Evolutionary conservation across 2,888 invertebrate species (phyloP), one percentile per base, ranked within the genome.

Genomic region (Sympetrum striolatum): DNA sequence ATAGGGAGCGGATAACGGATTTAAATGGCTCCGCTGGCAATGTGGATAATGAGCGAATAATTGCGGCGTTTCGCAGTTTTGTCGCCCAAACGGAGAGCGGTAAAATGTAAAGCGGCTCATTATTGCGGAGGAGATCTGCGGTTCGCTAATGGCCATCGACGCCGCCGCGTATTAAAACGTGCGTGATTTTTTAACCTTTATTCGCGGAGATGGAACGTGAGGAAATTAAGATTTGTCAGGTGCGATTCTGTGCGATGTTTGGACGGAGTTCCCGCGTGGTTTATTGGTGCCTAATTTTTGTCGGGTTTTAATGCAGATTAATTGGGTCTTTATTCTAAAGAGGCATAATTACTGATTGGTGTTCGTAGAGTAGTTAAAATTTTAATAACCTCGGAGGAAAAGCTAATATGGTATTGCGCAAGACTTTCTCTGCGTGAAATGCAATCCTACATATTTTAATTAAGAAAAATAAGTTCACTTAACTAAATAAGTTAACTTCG

Each of bases 11-110:
- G 86, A 39, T 86, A 86, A 86, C 86, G 64, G 86, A 86, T 86
- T 60, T 86, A 58, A n/a, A 60, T 37, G 86, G 64, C 37, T 53
- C 53, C 82, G 53, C 39, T 60, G n/a, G 86, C 60, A 64, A 64
- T 86, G 86, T n/a, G 48, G 86, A 86, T 86, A 86, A 86, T 86
- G 86, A 86, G 86, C 60, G 86, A 86, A 86, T 86, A 86, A 86
- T 86, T 86, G 86, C 39, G 64, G 37, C 58, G 58, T 86, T 48
- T 86, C 60, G 44, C n/a, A 82, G 58, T 82, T 82, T 58, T 82
- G 58, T 31, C 82, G 81, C 44, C 82, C 31, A 82, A 82, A 35
- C 31, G 58, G 58, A 82, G 25, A 64, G 39, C 2, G 64, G 37
- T 64, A 37, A 86, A 86, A 60, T 64, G 35, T 86, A 60, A 86